Conservation (phyloP, 23 tunicate species). For the Oikopleura dioica region DNA sequence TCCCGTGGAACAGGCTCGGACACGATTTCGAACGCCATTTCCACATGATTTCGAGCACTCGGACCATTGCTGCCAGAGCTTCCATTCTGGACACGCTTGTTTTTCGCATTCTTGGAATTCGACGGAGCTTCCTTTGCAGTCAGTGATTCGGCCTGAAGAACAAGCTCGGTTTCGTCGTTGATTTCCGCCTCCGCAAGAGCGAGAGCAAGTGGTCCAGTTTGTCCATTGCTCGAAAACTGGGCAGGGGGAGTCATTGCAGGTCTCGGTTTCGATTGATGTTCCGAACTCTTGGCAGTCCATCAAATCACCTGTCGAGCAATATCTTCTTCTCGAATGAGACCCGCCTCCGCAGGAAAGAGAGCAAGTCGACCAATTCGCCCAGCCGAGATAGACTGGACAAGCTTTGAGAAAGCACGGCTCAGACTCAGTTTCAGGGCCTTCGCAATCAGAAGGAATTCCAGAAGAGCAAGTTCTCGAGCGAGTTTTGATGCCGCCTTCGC, state of each 20-base stretch:
- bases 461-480: neutral
- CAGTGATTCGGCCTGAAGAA: neutral
- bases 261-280: neutral
- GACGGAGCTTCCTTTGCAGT: neutral
- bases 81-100: neutral
- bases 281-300: neutral
- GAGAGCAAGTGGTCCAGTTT: neutral
- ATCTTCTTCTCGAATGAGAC: neutral
- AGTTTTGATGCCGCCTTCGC: neutral
- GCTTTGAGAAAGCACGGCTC: neutral
- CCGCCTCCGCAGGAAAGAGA: neutral
- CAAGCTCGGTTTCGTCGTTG: neutral
- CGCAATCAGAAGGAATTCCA: neutral
- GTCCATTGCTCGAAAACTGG: neutral
- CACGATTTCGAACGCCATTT: neutral
- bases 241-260: neutral
- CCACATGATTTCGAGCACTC: neutral
- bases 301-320: neutral
- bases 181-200: constrained; percentile 7
- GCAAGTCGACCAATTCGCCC: neutral
- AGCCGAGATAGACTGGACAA: neutral
- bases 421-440: neutral
- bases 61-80: neutral
- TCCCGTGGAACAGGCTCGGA: neutral
- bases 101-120: neutral